These are phyloP conservation scores for Suillia variegata DNA, from an alignment of 2,888 invertebrate genomes.

Conservation along the genomic window DNA sequence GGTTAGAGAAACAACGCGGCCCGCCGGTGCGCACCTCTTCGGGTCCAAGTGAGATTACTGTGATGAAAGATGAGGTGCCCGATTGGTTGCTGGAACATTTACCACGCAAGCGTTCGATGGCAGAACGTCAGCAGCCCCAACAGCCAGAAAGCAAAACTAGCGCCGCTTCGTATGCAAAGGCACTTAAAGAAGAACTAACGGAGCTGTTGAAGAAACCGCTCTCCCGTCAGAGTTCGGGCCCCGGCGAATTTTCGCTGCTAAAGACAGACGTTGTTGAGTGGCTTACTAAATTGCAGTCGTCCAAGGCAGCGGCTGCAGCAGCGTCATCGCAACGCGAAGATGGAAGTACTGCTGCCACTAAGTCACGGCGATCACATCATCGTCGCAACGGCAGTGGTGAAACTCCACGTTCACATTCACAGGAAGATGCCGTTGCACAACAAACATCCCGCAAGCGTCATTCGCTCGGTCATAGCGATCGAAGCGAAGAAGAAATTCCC, in stretches of 20 bases:
- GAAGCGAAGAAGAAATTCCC: slow-evolving; percentile 49
- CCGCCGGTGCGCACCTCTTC: slow-evolving; percentile 60
- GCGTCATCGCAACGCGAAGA: slow-evolving; percentile 21
- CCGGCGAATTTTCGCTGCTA: slow-evolving; percentile 57
- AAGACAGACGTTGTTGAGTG: slow-evolving; percentile 61
- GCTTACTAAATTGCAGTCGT: slow-evolving; percentile 58
- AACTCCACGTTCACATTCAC: slow-evolving; percentile 55
- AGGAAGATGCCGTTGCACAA: slow-evolving; percentile 52
- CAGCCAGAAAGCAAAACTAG: slow-evolving; percentile 41
- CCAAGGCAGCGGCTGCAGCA: slow-evolving; percentile 13
- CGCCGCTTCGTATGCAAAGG: slow-evolving; percentile 54
- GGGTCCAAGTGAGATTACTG: slow-evolving; percentile 60
- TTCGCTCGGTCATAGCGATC: slow-evolving; percentile 58
- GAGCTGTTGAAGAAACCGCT: slow-evolving; percentile 59
- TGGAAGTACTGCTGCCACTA: slow-evolving; percentile 34
- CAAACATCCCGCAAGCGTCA: slow-evolving; percentile 54
- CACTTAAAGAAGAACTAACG: slow-evolving; percentile 53
- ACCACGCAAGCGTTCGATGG: slow-evolving; percentile 52
- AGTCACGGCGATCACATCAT: slow-evolving; percentile 48
- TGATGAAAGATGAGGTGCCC: slow-evolving; percentile 58
- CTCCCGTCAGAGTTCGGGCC: slow-evolving; percentile 59
- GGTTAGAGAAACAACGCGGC: slow-evolving; percentile 52
- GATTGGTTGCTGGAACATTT: slow-evolving; percentile 59
- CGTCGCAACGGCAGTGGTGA: slow-evolving; percentile 58
- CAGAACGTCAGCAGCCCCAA: slow-evolving; percentile 46